These are phyloP conservation scores for Coptotermes formosanus DNA, from an alignment of 1,140 invertebrate species.

Conservation along the genomic window DNA sequence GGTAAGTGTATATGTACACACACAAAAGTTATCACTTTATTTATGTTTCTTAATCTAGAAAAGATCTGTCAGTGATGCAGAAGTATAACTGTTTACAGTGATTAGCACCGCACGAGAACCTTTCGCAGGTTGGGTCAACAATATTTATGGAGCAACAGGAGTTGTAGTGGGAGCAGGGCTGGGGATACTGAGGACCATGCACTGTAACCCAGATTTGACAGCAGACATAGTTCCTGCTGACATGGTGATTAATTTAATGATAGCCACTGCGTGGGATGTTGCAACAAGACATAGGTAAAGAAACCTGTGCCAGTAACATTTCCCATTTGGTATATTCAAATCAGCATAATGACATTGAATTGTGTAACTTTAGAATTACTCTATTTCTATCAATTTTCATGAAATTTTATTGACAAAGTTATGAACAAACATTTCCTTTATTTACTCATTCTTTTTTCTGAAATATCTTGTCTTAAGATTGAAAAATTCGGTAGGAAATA, in stretches of 20 bases:
- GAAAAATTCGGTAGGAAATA: too few relatives aligned
- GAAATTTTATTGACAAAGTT: too few relatives aligned
- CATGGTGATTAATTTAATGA: slow-evolving; percentile 72
- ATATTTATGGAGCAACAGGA: slow-evolving; percentile 77
- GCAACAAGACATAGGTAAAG: slow-evolving; percentile 39
- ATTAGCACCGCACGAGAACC: slow-evolving; percentile 74
- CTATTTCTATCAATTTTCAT: too few relatives aligned
- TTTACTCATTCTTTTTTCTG: too few relatives aligned
- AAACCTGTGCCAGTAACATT: not conserved
- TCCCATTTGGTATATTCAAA: too few relatives aligned
- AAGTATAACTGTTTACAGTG: slow-evolving; percentile 53
- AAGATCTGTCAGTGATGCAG: slow-evolving; percentile 40
- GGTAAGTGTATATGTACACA: too few relatives aligned
- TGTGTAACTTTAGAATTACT: too few relatives aligned
- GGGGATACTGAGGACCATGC: slow-evolving; percentile 71
- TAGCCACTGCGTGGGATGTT: slow-evolving; percentile 75
- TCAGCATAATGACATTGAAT: too few relatives aligned
- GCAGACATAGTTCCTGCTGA: slow-evolving; percentile 85
- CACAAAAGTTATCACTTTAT: too few relatives aligned
- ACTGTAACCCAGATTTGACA: slow-evolving; percentile 54
- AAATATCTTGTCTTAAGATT: too few relatives aligned
- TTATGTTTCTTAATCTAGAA: too few relatives aligned
- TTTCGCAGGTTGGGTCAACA: slow-evolving; percentile 79
- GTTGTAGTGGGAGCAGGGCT: slow-evolving; percentile 66
- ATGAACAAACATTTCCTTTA: too few relatives aligned